These are phyloP conservation scores for Spinus pinus DNA, from an alignment of 2,797 vertebrate genomes.

Conservation along the genomic window DNA sequence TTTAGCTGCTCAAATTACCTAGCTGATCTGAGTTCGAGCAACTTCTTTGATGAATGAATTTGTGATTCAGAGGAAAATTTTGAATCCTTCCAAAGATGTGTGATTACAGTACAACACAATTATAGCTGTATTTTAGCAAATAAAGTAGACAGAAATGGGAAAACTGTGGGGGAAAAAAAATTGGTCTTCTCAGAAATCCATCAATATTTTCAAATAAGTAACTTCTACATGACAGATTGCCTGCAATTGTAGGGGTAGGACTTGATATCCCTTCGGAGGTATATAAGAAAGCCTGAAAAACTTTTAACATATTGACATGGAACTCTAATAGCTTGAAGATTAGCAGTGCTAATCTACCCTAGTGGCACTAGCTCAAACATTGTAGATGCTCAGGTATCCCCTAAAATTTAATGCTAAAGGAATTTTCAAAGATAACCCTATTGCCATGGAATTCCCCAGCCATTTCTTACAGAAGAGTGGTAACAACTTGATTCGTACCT, in stretches of 20 bases:
- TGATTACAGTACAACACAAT: not conserved
- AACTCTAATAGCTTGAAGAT: not conserved
- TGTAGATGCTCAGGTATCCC: rapidly evolving
- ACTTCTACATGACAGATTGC: not conserved
- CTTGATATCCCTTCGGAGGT: not conserved
- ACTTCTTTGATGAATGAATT: not conserved
- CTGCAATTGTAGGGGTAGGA: not conserved
- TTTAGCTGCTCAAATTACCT: not conserved
- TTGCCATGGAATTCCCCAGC: not conserved
- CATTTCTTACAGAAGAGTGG: not conserved
- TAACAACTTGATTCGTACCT: not conserved
- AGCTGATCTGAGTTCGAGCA: not conserved
- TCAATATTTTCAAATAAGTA: not conserved
- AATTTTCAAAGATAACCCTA: not conserved
- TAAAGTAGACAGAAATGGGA: not conserved
- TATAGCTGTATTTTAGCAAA: not conserved
- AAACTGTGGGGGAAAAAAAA: not conserved
- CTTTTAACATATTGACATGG: not conserved
- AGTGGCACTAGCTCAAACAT: not conserved
- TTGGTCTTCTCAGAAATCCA: not conserved
- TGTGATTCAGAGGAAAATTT: not conserved
- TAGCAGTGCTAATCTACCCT: not conserved
- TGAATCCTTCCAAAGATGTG: not conserved
- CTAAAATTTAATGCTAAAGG: not conserved
- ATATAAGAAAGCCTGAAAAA: not conserved